Evolutionary conservation across 2,797 vertebrate genomes (phyloP).

Genomic region (Spea hammondii): DNA sequence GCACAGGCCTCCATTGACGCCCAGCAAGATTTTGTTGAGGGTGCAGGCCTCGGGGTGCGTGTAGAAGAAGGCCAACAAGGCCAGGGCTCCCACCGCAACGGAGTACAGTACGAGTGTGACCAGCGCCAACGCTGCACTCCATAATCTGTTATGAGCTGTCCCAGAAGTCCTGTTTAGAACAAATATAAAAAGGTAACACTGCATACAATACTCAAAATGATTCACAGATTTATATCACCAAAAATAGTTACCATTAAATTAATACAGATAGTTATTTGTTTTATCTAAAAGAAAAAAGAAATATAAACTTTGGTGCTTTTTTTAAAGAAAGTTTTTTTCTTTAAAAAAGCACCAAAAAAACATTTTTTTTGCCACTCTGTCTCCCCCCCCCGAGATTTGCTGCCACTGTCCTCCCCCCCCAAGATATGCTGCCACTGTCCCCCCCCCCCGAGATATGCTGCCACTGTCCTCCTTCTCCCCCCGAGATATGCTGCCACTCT

Average conservation of each 20-base stretch:
- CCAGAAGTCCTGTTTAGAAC: constrained; percentile 80
- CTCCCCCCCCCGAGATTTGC: too few species aligned
- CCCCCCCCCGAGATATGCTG: too few species aligned
- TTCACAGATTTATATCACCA: neutral
- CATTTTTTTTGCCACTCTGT: too few species aligned
- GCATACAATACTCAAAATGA: neutral
- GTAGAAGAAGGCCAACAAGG: constrained; percentile 85
- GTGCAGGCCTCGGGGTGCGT: constrained; percentile 80
- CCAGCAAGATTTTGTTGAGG: constrained; percentile 89
- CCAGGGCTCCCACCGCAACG: constrained; percentile 77
- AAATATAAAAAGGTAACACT: neutral
- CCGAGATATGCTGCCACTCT: too few species aligned
- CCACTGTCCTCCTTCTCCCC: too few species aligned
- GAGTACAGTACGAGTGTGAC: constrained; percentile 86
- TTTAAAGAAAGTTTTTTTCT: too few species aligned
- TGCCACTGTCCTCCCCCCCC: too few species aligned
- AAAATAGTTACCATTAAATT: neutral
- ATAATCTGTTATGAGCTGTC: constrained; percentile 80
- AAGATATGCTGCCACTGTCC: too few species aligned
- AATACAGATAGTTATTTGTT: too few species aligned
- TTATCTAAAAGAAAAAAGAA: too few species aligned
- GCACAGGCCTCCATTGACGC: constrained; percentile 87
- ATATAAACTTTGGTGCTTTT: too few species aligned
- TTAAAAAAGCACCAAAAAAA: too few species aligned
- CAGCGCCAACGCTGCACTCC: constrained; percentile 86